A percentile compares a stretch with the other conserved stretches of the same genome.
phyloP scores from a whole-genome alignment of 2,888 invertebrate species.

The Apamea sordens region DNA sequence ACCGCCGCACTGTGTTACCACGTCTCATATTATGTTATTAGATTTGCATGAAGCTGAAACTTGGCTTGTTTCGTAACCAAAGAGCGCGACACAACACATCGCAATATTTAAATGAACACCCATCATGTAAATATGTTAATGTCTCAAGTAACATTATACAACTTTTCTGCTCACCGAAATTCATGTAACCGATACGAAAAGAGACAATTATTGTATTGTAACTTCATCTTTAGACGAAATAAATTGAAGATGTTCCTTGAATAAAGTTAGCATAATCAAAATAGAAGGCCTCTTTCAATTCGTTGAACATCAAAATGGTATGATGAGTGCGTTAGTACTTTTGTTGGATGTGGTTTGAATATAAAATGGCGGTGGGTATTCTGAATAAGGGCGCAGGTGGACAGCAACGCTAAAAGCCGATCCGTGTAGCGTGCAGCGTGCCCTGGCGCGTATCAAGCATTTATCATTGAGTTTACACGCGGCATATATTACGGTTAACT shows the following conservation, averaged over 20 bases:
- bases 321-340: constrained; percentile 56
- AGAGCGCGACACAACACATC: constrained; percentile 32
- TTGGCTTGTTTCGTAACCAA: constrained; percentile 48
- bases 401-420: constrained; percentile 77
- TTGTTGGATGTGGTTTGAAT: constrained; percentile 58
- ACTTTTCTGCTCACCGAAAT: constrained; percentile 41
- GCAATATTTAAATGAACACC: constrained; percentile 48
- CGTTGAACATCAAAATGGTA: constrained; percentile 52
- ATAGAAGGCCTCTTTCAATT: constrained; percentile 61
- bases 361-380: constrained; percentile 59
- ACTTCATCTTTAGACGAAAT: constrained; percentile 48
- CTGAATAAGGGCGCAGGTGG: constrained; percentile 74
- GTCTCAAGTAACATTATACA: constrained; percentile 43
- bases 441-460: constrained; percentile 72
- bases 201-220: constrained; percentile 48
- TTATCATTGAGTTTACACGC: constrained; percentile 77
- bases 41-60: constrained; percentile 61
- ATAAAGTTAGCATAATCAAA: constrained; percentile 61
- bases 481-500: constrained; percentile 78
- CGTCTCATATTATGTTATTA: constrained; percentile 48
- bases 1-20: constrained; percentile 33
- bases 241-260: constrained; percentile 51
- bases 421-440: constrained; percentile 70
- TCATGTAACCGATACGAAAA: constrained; percentile 37
- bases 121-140: constrained; percentile 48